Percentiles rank a stretch among this genome's conserved stretches.
Evolutionary conservation across 2,113 vertebrate species (phyloP).

Genomic region (Dascyllus trimaculatus): DNA sequence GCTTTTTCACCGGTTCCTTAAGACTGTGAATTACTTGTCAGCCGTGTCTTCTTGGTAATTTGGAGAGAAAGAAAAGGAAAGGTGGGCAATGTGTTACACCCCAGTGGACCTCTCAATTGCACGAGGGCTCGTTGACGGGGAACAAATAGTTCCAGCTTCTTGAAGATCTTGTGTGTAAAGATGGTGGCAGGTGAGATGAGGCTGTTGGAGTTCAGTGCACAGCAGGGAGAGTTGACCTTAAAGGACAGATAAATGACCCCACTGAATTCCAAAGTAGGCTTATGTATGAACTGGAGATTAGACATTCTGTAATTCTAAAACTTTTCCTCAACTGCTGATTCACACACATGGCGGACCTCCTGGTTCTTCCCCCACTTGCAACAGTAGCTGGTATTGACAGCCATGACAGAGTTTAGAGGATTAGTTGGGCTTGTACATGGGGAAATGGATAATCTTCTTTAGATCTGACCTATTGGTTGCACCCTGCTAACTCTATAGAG

Average conservation of each 20-base stretch:
- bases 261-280: conserved; percentile 27
- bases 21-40: conserved; percentile 56
- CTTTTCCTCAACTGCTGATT: conserved; percentile 24
- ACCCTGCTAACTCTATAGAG: conserved; percentile 54
- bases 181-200: conserved; percentile 22
- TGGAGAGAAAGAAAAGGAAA: conserved; percentile 45
- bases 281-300: conserved; percentile 20
- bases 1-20: conserved; percentile 15
- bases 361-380: conserved; percentile 17
- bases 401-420: conserved; percentile 66
- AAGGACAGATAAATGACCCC: conserved; percentile 34
- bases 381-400: conserved; percentile 53
- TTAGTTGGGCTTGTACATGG: conserved; percentile 66
- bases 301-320: conserved; percentile 1
- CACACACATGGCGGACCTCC: background rate
- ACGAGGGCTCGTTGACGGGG: conserved; percentile 48
- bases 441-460: conserved; percentile 75
- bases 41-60: conserved; percentile 58
- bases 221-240: conserved; percentile 29
- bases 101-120: conserved; percentile 55
- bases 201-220: conserved; percentile 12
- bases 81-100: conserved; percentile 50
- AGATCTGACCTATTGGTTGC: conserved; percentile 71
- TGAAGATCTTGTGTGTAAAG: conserved; percentile 18
- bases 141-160: conserved; percentile 59